Evolutionary conservation across 2,888 invertebrate species (phyloP).

Genomic region (Protonemura montana): DNA sequence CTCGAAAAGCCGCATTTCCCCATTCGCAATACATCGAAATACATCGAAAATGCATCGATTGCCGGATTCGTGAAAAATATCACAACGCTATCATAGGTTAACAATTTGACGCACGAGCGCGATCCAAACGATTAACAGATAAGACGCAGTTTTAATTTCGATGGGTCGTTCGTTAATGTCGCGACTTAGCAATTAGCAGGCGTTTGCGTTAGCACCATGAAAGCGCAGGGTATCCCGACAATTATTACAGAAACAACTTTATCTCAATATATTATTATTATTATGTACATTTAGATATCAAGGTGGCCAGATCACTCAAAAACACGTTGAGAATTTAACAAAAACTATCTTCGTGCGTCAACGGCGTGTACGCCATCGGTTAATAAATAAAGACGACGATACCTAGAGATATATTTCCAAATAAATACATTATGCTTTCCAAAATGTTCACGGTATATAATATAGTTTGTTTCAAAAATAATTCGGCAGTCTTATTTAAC

Average conservation of each 20-base stretch:
- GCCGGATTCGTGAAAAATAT: neutral
- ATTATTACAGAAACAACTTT: neutral
- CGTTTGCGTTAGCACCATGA: neutral
- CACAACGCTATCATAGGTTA: neutral
- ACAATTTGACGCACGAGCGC: neutral
- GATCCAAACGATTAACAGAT: neutral
- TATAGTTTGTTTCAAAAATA: neutral
- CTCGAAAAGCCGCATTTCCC: neutral
- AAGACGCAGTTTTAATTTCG: neutral
- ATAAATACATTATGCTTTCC: neutral
- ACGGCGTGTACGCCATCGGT: neutral
- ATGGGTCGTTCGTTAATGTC: neutral
- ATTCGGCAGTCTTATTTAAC: conserved; percentile 2
- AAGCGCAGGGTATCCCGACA: neutral
- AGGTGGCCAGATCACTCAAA: neutral
- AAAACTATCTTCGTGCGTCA: neutral
- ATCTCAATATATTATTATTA: neutral
- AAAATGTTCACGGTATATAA: neutral
- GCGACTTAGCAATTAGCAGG: neutral
- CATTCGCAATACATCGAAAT: no score
- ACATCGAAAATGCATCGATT: neutral
- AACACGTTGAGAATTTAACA: neutral
- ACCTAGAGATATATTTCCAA: neutral
- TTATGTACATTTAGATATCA: neutral
- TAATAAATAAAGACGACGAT: conserved; percentile 7